Evolutionary conservation across 2,888 invertebrate genomes (phyloP).

Genomic region (Podabrus alpinus): DNA sequence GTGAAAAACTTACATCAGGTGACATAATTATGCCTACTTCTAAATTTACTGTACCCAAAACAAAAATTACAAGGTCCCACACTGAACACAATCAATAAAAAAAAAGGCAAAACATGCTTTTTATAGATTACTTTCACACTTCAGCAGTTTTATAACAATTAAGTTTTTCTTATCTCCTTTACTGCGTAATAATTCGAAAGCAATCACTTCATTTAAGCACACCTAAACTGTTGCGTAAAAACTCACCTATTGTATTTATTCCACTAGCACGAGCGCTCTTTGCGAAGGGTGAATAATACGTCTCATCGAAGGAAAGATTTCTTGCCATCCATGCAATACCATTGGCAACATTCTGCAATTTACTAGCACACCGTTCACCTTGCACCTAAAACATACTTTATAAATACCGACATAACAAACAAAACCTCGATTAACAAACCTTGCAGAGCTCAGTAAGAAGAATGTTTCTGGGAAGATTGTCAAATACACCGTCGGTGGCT

Average conservation of each 20-base stretch:
- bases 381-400: constrained; percentile 56
- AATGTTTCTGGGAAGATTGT: constrained; percentile 92
- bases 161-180: not conserved
- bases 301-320: constrained; percentile 90
- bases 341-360: constrained; percentile 89
- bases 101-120: too few species aligned
- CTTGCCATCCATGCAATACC: constrained; percentile 95
- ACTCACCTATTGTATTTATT: constrained; percentile 85
- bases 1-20: too few species aligned
- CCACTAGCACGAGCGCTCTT: constrained; percentile 91
- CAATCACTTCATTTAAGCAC: not conserved
- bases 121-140: not conserved
- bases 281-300: constrained; percentile 95
- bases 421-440: constrained; percentile 49
- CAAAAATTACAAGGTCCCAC: not conserved
- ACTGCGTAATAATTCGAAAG: not conserved
- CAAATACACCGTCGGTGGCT: constrained; percentile 98
- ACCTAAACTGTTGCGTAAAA: not conserved
- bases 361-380: constrained; percentile 72
- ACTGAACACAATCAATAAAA: not conserved
- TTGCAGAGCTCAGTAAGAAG: constrained; percentile 83
- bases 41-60: too few species aligned
- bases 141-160: not conserved
- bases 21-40: too few species aligned
- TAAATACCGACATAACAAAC: not conserved